Percentiles rank a stretch among this genome's conserved stretches.
These are phyloP conservation scores for Otolemur crassicaudatus DNA, from an alignment of 2,797 vertebrate species.

Conservation along the genomic window DNA sequence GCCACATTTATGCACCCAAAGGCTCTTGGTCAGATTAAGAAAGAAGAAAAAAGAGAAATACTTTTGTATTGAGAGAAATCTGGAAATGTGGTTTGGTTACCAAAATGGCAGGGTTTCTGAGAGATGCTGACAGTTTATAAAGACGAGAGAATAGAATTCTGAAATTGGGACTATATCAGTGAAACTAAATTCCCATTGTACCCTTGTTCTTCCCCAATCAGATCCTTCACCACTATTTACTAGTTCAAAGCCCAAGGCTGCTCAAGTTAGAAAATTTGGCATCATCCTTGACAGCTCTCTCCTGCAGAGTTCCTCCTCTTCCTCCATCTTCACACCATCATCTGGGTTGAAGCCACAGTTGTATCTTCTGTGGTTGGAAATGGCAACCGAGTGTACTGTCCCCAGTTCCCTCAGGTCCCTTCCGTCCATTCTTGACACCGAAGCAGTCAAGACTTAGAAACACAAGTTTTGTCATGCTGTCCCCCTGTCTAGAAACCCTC, in stretches of 20 bases:
- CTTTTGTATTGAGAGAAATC: neutral
- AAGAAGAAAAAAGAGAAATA: neutral
- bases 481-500: neutral
- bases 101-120: neutral
- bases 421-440: neutral
- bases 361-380: neutral
- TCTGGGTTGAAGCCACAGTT: neutral
- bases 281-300: accelerated
- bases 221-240: neutral
- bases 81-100: neutral
- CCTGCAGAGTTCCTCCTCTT: neutral
- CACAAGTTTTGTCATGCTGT: neutral
- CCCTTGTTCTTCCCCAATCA: neutral
- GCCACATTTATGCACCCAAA: neutral
- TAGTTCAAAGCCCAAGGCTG: neutral
- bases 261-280: neutral
- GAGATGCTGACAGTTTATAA: neutral
- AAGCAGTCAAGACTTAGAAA: neutral
- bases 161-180: neutral
- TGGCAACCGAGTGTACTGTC: too few relatives aligned
- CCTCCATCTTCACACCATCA: accelerated
- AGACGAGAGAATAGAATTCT: neutral
- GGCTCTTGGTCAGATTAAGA: neutral
- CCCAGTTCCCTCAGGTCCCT: neutral
- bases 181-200: neutral